Evolutionary conservation across 2,797 vertebrate species (phyloP), one percentile per base, ranked within the genome.

Genomic region (Sylvilagus floridanus): DNA sequence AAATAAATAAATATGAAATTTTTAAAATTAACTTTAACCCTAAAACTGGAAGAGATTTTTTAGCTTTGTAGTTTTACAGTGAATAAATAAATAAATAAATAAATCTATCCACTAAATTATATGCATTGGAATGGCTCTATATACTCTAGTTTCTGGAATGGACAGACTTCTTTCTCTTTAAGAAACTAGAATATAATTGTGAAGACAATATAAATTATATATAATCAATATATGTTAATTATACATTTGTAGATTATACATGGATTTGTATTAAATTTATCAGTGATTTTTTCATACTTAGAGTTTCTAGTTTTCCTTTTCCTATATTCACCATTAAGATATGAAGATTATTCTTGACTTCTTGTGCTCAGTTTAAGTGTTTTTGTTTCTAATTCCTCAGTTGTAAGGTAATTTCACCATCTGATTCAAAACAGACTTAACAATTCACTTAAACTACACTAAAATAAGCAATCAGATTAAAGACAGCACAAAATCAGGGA

Each of bases 361-460:
- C 30, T 71, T 60, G 12, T 72, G 1, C 7, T 21, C 28, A 76
- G 19, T 88, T 37, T 82, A 54, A 79, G 16, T 28, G 7, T 84
- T 78, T 88, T 35, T n/a, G 66, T 93, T 37, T 22, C n/a, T 65
- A 60, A 50, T 17, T 83, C 22, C n/a, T 83, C 10, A 47, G 12
- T 0, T 42, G 17, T 35, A 17, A 75, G 4, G 2, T 4, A 78
- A 63, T 42, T 24, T 35, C 37, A 52, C 3, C 3, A 82, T 7
- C n/a, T 84, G 30, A 87, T 84, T 69, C 10, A 37, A 88, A 88
- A 84, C n/a, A 84, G 16, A 77, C 7, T 14, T 65, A 93, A 32
- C 0, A 32, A 35, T 2, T 71, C 32, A 86, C 32, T 37, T 68
- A 62, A 84, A 88, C 16, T 83, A 69, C 1, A 57, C 32, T 21